phyloP scores from a whole-genome alignment of 2,113 vertebrate species.

The Procapra przewalskii region DNA sequence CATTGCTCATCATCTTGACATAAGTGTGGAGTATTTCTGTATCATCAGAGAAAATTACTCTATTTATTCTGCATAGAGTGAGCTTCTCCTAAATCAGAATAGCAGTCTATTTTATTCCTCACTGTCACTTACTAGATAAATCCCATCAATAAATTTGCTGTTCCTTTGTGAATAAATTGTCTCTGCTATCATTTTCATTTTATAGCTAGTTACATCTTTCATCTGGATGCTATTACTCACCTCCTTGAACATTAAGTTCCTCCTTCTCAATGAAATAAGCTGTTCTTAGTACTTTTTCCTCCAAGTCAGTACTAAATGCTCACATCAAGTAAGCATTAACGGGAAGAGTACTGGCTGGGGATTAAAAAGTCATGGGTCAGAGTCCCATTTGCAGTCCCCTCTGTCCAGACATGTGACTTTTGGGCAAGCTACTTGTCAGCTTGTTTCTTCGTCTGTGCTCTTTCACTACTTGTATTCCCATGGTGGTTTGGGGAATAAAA shows the following conservation, averaged over 20 bases:
- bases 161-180: neutral
- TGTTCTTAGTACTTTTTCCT: neutral
- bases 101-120: neutral
- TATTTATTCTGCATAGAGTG: constrained; percentile 12
- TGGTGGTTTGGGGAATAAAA: neutral
- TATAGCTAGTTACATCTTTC: neutral
- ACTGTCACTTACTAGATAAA: constrained; percentile 8
- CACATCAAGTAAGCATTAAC: neutral
- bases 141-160: neutral
- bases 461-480: neutral
- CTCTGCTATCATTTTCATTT: neutral
- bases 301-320: neutral
- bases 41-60: constrained; percentile 18
- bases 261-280: neutral
- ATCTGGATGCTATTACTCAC: neutral
- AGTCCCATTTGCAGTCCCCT: neutral
- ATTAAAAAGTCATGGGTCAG: neutral
- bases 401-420: neutral
- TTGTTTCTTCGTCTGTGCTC: constrained; percentile 9
- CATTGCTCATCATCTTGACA: neutral
- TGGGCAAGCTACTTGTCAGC: neutral
- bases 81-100: neutral
- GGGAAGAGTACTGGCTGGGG: neutral
- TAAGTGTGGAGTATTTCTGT: neutral
- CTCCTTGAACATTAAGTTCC: neutral